Evolutionary conservation across 2,797 vertebrate genomes (phyloP), one percentile per base, ranked within the genome.

Genomic region (Macroramphosus scolopax): DNA sequence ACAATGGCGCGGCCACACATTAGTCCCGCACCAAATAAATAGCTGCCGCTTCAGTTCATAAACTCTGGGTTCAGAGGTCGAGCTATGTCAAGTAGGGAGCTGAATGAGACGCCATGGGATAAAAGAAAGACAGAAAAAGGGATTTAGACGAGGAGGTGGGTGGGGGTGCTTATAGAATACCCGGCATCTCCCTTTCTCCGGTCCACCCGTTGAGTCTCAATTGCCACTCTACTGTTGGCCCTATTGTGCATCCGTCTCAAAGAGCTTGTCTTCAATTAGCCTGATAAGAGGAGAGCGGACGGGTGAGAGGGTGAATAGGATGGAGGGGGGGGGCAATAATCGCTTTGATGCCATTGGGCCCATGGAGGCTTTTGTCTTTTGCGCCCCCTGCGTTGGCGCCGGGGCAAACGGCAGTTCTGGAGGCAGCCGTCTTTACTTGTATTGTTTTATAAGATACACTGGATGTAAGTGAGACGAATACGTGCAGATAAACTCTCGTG

Each of bases 231-330:
- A 69, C 80, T 63, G 69, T 80, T 75, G 73, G 75, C 48, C 51
- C 81, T 29, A 85, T 89, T 89, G 88, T 89, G 71, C 16, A 54
- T 66, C 59, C 28, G 25, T 79, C 74, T 85, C 78, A 87, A 86
- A 87, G 83, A 90, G 87, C 91, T 89, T 93, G 87, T 87, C 92
- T 93, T 91, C 92, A 92, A 91, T 93, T 93, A 91, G 91, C 90
- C 91, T 91, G 93, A 92, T 91, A 91, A 93, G 92, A 90, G 88
- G 88, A 90, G 90, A 90, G 91, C 88, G 89, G 89, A 90, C 85
- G 89, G 90, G 72, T 63, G 75, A 46, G 57, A 77, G 73, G 55
- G 58, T 66, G 52, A 53, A 63, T 57, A 41, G 15, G 42, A 32
- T 26, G 24, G 8, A 16, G 40, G 25, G 9, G 34, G 7, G 44